These are phyloP conservation scores for Crotalus helleri DNA, from an alignment of 2,113 vertebrate species.

Conservation along the genomic window DNA sequence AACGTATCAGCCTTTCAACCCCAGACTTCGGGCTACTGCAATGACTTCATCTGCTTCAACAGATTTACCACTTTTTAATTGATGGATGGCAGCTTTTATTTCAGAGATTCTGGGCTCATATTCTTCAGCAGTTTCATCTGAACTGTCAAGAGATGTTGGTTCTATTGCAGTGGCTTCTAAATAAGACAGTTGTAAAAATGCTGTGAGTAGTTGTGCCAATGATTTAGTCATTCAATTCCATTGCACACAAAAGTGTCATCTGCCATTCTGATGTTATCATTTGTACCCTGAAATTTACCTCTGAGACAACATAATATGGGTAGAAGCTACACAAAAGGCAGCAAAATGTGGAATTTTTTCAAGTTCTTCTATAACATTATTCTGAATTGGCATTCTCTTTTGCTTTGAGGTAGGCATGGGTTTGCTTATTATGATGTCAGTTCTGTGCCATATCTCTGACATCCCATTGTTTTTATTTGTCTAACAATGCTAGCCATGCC, in stretches of 20 bases:
- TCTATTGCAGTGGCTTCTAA: not conserved
- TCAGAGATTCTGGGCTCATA: not conserved
- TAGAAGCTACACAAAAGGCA: not conserved
- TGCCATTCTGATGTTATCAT: not conserved
- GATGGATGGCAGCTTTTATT: not conserved
- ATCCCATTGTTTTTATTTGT: not conserved
- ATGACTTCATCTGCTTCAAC: not conserved
- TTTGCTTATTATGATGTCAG: not conserved
- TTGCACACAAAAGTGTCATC: not conserved
- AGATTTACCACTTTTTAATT: not conserved
- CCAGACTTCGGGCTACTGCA: not conserved
- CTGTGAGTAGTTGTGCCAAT: not conserved
- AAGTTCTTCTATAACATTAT: not conserved
- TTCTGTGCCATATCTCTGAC: not conserved
- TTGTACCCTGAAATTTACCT: not conserved
- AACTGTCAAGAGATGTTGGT: not conserved
- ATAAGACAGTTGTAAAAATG: not conserved
- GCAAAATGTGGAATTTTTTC: not conserved
- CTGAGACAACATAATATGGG: not conserved
- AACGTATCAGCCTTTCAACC: not conserved
- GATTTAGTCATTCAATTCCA: not conserved
- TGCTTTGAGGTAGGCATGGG: not conserved
- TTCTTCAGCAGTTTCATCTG: not conserved
- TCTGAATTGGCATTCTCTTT: not conserved
- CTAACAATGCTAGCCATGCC: not conserved